Conservation (phyloP, 2,888 invertebrate genomes). For the Conomelus anceps region DNA sequence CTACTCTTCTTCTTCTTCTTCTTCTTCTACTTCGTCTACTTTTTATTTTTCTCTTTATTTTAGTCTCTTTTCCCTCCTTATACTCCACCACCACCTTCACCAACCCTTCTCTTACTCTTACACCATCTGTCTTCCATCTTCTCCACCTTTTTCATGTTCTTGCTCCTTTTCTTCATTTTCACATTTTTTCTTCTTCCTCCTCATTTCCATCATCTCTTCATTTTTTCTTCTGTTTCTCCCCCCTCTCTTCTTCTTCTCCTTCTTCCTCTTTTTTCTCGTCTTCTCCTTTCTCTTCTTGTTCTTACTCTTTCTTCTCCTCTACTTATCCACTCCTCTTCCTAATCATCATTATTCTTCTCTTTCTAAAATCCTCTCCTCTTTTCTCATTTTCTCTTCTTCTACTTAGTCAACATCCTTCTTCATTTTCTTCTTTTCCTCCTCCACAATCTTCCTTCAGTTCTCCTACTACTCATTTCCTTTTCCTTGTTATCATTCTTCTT, state of each 20-base stretch:
- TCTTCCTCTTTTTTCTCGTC: not conserved
- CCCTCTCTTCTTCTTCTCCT: not conserved
- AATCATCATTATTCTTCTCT: not conserved
- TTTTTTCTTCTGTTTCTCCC: not conserved
- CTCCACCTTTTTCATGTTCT: not conserved
- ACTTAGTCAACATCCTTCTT: no score
- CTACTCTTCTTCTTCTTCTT: no score
- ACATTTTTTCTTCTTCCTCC: not conserved
- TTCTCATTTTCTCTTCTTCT: not conserved
- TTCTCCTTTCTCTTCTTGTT: not conserved
- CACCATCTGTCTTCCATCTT: no score
- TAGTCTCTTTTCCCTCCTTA: not conserved
- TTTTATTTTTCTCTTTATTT: not conserved
- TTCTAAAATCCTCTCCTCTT: not conserved
- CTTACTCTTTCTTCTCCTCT: not conserved
- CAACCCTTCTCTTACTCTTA: not conserved
- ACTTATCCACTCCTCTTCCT: not conserved
- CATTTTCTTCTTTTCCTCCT: not conserved
- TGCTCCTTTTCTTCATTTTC: not conserved
- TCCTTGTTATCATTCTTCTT: not conserved
- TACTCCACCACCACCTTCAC: not conserved
- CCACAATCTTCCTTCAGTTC: not conserved
- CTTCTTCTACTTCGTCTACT: not conserved
- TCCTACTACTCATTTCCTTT: not conserved
- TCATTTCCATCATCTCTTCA: not conserved